These are phyloP conservation scores for Chlamydotis undulata DNA, from an alignment of 2,113 vertebrate species.

Conservation along the genomic window DNA sequence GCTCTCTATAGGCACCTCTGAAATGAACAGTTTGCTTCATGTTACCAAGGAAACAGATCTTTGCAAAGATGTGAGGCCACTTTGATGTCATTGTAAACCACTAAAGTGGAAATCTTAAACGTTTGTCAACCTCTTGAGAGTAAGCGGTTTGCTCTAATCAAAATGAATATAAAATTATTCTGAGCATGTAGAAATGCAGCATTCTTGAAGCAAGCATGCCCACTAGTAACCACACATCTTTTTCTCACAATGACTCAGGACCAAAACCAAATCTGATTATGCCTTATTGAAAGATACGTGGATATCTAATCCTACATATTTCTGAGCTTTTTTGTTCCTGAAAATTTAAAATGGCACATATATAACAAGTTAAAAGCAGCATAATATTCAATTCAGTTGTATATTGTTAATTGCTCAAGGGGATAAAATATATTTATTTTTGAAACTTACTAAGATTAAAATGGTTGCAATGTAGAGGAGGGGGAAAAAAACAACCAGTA, in stretches of 20 bases:
- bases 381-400: background rate
- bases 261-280: constrained; percentile 20
- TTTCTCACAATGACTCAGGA: constrained; percentile 17
- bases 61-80: constrained; percentile 65
- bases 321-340: background rate
- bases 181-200: constrained; percentile 72
- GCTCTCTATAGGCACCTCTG: constrained; percentile 25
- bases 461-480: background rate
- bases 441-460: background rate
- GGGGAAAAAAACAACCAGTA: background rate
- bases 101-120: constrained; percentile 73
- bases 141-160: constrained; percentile 70
- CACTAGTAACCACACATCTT: background rate
- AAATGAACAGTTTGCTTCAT: constrained; percentile 60
- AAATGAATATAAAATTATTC: constrained; percentile 77
- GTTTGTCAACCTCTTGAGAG: constrained; percentile 65
- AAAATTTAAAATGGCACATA: background rate
- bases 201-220: constrained; percentile 48
- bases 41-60: constrained; percentile 77
- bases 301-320: background rate
- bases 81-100: constrained; percentile 72
- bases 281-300: background rate
- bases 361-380: background rate
- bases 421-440: constrained; percentile 7
- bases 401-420: background rate